Evolutionary conservation across 1,140 invertebrate species (phyloP), one percentile per base, ranked within the genome.

Genomic region (Probaryconus sp.): DNA sequence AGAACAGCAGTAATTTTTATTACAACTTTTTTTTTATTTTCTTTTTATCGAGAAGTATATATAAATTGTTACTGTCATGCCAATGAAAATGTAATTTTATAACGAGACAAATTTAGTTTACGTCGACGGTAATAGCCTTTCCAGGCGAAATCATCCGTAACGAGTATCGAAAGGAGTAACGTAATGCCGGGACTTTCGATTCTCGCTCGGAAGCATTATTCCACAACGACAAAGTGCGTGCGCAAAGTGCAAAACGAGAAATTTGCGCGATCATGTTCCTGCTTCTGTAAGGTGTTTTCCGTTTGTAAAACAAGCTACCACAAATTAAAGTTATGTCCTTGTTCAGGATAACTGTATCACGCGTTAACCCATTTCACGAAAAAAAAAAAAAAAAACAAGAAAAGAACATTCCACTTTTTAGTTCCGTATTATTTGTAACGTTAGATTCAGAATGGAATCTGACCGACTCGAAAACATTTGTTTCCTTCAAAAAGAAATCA

Each of bases 91-190:
- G 58, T 53, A 72, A 72, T 72, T 72, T 58, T 47, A n/a, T n/a
- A 35, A 45, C 53, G 53, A 53, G 69, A 61, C 53, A 37, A 53
- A 72, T 72, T 72, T 53, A 45, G 53, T 72, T 65, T 71, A 51
- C 24, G 64, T 53, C 58, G 11, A 37, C 50, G 56, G 37, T 75
- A 75, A 78, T 47, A 72, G 53, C 48, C 65, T 81, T 78, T 79
- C 75, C 63, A 72, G 58, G 76, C 75, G 80, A 83, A 79, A 79
- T 83, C 81, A 82, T 81, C 72, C 78, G 79, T 83, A 76, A 82
- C 79, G 79, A 73, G 60, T 64, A 73, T 64, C 63, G 79, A 72
- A 68, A 73, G 74, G 65, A 81, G 63, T 61, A 53, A 61, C 70
- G 51, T 56, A 75, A 79, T 30, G 60, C 47, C 35, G n/a, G 21